phyloP scores from a whole-genome alignment of 2,113 vertebrate genomes.

The Alethe diademata region DNA sequence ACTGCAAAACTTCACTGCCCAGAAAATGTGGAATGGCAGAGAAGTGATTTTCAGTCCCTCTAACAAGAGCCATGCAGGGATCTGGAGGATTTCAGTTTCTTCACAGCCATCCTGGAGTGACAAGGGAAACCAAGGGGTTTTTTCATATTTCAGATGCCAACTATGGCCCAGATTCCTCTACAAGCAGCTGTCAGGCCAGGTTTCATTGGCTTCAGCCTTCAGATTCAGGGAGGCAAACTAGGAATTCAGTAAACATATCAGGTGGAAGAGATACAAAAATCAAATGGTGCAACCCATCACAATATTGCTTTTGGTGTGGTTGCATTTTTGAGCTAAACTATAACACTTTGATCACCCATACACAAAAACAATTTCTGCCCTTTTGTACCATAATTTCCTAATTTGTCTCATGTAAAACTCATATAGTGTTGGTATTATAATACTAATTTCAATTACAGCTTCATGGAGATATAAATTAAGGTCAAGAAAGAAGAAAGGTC shows the following conservation, averaged over 20 bases:
- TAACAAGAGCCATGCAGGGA: not conserved
- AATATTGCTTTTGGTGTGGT: not conserved
- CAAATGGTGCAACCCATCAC: not conserved
- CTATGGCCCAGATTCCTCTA: not conserved
- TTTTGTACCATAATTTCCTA: not conserved
- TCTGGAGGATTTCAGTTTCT: not conserved
- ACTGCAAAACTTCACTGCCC: not conserved
- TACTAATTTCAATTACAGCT: not conserved
- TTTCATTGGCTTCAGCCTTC: not conserved
- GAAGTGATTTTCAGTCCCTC: not conserved
- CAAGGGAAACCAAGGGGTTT: not conserved
- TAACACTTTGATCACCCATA: not conserved
- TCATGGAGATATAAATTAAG: conserved; percentile 5
- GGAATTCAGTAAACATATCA: not conserved
- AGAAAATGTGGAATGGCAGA: not conserved
- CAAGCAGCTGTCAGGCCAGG: not conserved
- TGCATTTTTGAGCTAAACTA: not conserved
- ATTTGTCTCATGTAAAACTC: not conserved
- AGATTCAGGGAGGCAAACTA: not conserved
- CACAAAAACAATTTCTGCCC: not conserved
- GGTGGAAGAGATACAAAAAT: not conserved
- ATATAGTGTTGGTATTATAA: not conserved
- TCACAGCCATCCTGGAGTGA: not conserved
- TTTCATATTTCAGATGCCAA: not conserved
- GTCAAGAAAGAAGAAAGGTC: conserved; percentile 12